Evolutionary conservation across 2,797 vertebrate species (phyloP).

Genomic region (Epinephelus coioides): DNA sequence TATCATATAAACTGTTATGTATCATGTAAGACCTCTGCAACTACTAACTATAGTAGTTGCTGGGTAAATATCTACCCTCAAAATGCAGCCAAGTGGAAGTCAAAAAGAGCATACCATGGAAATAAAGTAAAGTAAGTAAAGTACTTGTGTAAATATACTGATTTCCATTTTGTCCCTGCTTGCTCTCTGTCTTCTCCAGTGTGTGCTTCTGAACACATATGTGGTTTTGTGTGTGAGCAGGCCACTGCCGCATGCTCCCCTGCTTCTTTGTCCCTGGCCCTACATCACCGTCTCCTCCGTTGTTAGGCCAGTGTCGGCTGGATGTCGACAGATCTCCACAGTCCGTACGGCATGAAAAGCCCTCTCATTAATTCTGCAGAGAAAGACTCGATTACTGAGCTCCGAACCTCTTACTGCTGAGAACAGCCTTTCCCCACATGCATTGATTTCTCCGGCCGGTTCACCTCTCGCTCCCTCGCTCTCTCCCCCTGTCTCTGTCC

Average conservation of each 20-base stretch:
- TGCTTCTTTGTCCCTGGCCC: slow-evolving; percentile 16
- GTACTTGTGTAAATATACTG: too few species aligned
- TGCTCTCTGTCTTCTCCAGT: background rate
- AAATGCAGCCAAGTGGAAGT: too few species aligned
- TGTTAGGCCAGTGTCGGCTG: slow-evolving; percentile 40
- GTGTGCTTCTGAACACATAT: background rate
- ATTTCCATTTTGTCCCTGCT: background rate
- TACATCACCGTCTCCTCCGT: slow-evolving; percentile 2
- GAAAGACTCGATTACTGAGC: slow-evolving; percentile 76
- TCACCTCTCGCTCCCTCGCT: slow-evolving; percentile 23
- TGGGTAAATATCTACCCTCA: too few species aligned
- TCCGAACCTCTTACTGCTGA: slow-evolving; percentile 73
- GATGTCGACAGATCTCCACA: slow-evolving; percentile 50
- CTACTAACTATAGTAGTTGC: too few species aligned
- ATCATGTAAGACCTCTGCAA: too few species aligned
- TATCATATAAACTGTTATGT: too few species aligned
- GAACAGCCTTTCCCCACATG: slow-evolving; percentile 68
- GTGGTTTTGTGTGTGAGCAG: background rate
- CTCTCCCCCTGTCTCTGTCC: slow-evolving; percentile 14
- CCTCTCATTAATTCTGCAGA: slow-evolving; percentile 73
- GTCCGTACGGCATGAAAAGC: slow-evolving; percentile 47
- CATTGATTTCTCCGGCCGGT: slow-evolving; percentile 71
- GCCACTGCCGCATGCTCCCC: background rate
- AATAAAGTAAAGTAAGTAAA: too few species aligned
- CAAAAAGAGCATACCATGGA: too few species aligned